Evolutionary conservation across 1,140 invertebrate genomes (phyloP), one percentile per base, ranked within the genome.

Genomic region (Theocolax elegans): DNA sequence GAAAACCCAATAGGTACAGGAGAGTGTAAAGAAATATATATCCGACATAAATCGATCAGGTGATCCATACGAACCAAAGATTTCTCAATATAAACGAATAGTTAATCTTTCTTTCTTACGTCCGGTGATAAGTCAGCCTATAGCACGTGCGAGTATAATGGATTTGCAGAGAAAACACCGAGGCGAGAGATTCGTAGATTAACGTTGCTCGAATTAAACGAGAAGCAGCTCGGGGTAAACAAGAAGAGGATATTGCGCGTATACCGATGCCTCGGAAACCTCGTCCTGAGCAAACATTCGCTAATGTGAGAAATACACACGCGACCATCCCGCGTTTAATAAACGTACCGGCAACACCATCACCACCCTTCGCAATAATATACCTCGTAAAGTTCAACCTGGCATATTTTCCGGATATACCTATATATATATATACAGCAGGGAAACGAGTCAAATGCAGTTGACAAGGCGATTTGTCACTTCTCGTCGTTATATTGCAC

Each of bases 231-330:
- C 77, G 73, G 62, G 74, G 75, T 72, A 81, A 81, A 81, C 78
- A 80, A 27, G 40, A n/a, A 44, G 72, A 77, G 76, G 79, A 82
- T 83, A 83, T 83, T 83, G 81, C 80, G 29, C 72, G 79, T 76
- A 75, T 77, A 58, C 63, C 69, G 69, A 56, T 63, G 65, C 44
- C 59, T 64, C 72, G 64, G 74, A 75, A 58, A 58, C 74, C 74
- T 71, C 70, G 77, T 78, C 81, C 79, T 82, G 54, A 74, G 72
- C 71, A 83, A 83, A 83, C 76, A 82, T 27, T 58, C 38, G 59
- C 75, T 82, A 82, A 83, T 82, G 81, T 82, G 81, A 77, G 80
- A 83, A 83, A 82, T 78, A 82, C 80, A 82, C 79, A 81, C 80
- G 77, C 68, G 35, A 69, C 70, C 48, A 48, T 63, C 75, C 76